phyloP scores from a whole-genome alignment of 1,140 invertebrate species.

The Drosophila grimshawi region DNA sequence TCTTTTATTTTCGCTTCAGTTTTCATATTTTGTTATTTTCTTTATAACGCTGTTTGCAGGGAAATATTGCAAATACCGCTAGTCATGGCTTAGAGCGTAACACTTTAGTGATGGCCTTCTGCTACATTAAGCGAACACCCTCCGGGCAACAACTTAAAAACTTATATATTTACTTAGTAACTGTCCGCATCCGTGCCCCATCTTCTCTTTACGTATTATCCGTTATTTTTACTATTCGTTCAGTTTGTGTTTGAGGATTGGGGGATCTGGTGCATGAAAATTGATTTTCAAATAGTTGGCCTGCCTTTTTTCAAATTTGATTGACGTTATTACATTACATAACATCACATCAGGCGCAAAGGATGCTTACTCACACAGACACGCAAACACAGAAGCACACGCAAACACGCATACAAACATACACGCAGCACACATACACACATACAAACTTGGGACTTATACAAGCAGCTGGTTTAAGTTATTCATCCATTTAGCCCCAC shows the following conservation, averaged over 20 bases:
- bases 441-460: conserved; percentile 15
- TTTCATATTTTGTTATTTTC: neutral
- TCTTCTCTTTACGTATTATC: conserved; percentile 21
- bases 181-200: conserved; percentile 14
- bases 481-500: conserved; percentile 81
- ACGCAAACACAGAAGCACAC: conserved; percentile 7
- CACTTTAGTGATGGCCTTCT: conserved; percentile 59
- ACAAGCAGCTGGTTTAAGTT: conserved; percentile 75
- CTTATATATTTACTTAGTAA: conserved; percentile 68
- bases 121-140: conserved; percentile 60
- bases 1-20: neutral
- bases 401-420: neutral
- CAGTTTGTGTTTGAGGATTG: neutral
- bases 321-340: conserved; percentile 83
- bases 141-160: conserved; percentile 53
- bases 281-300: conserved; percentile 80
- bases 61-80: conserved; percentile 51
- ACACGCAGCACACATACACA: conserved; percentile 16
- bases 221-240: conserved; percentile 13
- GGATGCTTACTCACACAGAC: conserved; percentile 14
- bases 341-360: conserved; percentile 62
- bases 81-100: conserved; percentile 60
- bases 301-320: conserved; percentile 78
- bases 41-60: conserved; percentile 13
- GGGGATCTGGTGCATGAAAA: conserved; percentile 50